Evolutionary conservation across 1,140 invertebrate species (phyloP).

Genomic region (Akabosia matsudoensis): DNA sequence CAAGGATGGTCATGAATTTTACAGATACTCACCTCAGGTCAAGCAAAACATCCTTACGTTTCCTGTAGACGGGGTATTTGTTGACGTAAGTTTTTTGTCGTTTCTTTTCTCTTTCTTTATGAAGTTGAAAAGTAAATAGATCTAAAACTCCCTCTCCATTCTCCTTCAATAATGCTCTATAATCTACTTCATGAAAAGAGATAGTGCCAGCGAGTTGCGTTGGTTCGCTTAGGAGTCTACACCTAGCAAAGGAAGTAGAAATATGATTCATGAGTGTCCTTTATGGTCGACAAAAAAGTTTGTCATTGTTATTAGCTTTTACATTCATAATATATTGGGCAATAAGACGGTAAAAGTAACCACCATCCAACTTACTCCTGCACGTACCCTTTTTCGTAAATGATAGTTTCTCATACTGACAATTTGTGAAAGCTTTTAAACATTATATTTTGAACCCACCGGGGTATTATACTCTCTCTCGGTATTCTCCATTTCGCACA

Average conservation of each 20-base stretch:
- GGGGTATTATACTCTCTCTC: too few relatives aligned
- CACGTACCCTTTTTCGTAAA: too few relatives aligned
- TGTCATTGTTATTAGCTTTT: neutral
- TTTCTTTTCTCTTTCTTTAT: neutral
- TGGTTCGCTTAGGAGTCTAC: too few relatives aligned
- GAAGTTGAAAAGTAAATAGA: neutral
- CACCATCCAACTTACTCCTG: neutral
- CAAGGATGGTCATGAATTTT: slow-evolving; percentile 43
- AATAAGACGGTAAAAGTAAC: neutral
- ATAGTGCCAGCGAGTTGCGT: too few relatives aligned
- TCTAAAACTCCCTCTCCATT: neutral
- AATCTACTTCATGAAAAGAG: too few relatives aligned
- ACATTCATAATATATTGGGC: neutral
- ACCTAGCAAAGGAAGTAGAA: neutral
- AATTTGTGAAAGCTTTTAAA: too few relatives aligned
- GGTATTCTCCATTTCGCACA: too few relatives aligned
- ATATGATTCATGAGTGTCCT: neutral
- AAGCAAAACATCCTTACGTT: slow-evolving; percentile 36
- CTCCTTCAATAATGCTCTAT: neutral
- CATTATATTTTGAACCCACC: too few relatives aligned
- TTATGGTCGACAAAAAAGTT: neutral
- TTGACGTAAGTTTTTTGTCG: slow-evolving; percentile 39
- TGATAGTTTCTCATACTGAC: too few relatives aligned
- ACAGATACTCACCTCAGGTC: slow-evolving; percentile 27
- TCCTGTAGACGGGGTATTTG: slow-evolving; percentile 37